A percentile compares a stretch with the other conserved stretches of the same genome.
Evolutionary conservation across 2,113 vertebrate species (phyloP).

Genomic region (Chelonoidis abingdonii): DNA sequence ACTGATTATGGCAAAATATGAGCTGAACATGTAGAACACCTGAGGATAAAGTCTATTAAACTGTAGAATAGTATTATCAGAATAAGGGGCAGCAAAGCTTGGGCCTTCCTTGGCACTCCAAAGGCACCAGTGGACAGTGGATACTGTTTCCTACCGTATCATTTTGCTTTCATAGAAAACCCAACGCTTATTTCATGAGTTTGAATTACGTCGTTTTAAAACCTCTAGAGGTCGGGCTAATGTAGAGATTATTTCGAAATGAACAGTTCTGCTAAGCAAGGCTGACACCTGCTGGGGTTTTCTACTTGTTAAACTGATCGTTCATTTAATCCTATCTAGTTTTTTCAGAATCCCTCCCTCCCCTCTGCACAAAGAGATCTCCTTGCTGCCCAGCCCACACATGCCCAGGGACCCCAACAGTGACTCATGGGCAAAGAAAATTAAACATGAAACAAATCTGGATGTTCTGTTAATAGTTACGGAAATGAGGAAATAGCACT

Average conservation of each 20-base stretch:
- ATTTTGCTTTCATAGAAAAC: neutral
- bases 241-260: neutral
- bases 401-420: neutral
- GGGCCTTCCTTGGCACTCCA: neutral
- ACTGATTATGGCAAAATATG: neutral
- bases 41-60: neutral
- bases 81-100: neutral
- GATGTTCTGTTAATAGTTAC: neutral
- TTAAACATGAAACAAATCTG: neutral
- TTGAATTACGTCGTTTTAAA: neutral
- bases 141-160: neutral
- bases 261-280: conserved; percentile 8
- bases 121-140: neutral
- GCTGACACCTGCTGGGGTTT: conserved; percentile 71
- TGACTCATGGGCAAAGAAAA: neutral
- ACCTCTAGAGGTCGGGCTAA: conserved; percentile 53
- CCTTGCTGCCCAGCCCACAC: neutral
- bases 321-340: neutral
- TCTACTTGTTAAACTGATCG: neutral
- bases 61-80: neutral
- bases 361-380: neutral
- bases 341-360: neutral
- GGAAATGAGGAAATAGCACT: neutral
- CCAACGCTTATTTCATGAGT: neutral
- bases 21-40: neutral